These are phyloP conservation scores for Epinephelus awoara DNA, from an alignment of 2,797 vertebrate species.

Conservation along the genomic window DNA sequence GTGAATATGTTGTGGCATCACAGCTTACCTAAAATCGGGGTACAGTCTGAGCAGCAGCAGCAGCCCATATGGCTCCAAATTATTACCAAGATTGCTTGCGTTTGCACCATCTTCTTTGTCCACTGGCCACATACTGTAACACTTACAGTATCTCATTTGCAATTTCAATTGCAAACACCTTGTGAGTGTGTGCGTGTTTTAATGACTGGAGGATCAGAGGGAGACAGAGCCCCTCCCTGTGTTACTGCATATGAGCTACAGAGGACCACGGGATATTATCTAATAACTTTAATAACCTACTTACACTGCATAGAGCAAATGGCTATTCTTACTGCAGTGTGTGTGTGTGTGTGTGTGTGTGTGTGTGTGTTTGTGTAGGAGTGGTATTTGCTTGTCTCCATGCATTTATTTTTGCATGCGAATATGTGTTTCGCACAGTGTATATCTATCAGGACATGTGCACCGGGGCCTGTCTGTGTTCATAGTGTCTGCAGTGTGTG, in stretches of 20 bases:
- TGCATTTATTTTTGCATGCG: conserved; percentile 24
- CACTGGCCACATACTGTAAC: neutral
- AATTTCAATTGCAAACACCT: conserved; percentile 33
- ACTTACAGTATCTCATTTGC: conserved; percentile 13
- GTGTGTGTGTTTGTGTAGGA: neutral
- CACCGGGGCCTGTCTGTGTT: conserved; percentile 20
- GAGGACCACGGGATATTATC: conserved; percentile 51
- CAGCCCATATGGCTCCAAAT: neutral
- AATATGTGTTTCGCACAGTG: conserved; percentile 29
- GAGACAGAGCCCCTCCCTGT: conserved; percentile 28
- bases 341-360: conserved; percentile 9
- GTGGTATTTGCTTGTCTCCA: conserved; percentile 16
- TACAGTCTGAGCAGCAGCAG: neutral
- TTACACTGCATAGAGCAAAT: conserved; percentile 12
- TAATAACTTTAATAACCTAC: conserved; percentile 47
- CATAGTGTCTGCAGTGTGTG: conserved; percentile 9
- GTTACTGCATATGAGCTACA: conserved; percentile 33
- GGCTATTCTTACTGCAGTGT: conserved; percentile 16
- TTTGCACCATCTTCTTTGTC: conserved; percentile 16
- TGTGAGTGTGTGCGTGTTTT: conserved; percentile 37
- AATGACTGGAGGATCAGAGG: conserved; percentile 50
- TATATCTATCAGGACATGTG: conserved; percentile 43
- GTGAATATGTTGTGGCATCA: neutral
- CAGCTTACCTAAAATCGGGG: neutral
- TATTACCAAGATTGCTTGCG: neutral